Evolutionary conservation across 1,140 invertebrate species (phyloP), one percentile per base, ranked within the genome.

Genomic region (Hycleus phaleratus): DNA sequence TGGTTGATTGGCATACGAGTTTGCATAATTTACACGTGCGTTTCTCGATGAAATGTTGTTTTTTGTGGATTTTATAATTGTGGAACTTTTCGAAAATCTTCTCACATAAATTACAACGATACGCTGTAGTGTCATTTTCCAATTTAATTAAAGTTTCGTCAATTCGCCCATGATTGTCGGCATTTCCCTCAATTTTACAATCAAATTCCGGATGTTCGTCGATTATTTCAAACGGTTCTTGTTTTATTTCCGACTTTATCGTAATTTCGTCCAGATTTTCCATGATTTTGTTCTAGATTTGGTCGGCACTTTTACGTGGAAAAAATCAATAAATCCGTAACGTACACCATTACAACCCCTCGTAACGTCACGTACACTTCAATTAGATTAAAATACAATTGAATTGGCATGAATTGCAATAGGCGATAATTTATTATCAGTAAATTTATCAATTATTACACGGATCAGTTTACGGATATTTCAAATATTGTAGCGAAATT

Each of bases 11-110:
- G 12, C 75, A 76, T n/a, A 68, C 58, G 0, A 71, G 61, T 38
- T 74, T 71, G 46, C 77, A 77, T 3, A 77, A 52, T 1, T 74
- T 71, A 46, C 75, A 77, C 8, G 54, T 63, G 38, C 73, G 73
- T 9, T 75, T 76, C 46, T 75, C 73, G 38, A 77, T 73, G 12
- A 59, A 67, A 59, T 69, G 67, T 12, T 63, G 43, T 24, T 63
- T 64, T 26, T 56, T 59, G 47, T 69, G 67, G 1, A 58, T 39
- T 43, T 60, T 61, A 43, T 59, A 65, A 12, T 69, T 60, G 39
- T 12, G 25, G 47, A 58, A 69, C 42, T 56, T 60, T 38, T 60
- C 48, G 38, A 61, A 67, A 44, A 62, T 46, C 45, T 56, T 43
- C 38, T 53, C 51, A 46, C 67, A 69, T 11, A 65, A 49, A 44